phyloP scores from a whole-genome alignment of 2,888 invertebrate genomes.

The Torymus aiolomorphi region DNA sequence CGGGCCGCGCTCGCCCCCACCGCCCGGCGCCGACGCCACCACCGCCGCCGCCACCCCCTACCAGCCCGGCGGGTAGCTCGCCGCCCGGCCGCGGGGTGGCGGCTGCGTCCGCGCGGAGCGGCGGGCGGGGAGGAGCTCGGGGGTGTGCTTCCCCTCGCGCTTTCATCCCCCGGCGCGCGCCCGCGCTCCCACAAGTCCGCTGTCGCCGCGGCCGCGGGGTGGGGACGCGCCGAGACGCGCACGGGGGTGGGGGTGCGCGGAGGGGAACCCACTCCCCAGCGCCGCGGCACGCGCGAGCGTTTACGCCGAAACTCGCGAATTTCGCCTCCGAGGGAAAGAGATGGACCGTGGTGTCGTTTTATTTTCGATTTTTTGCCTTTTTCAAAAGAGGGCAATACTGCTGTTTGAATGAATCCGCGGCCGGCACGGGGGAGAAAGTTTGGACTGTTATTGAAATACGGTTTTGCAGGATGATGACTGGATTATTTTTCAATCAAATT shows the following conservation, averaged over 20 bases:
- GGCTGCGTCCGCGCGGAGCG: background rate
- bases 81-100: conserved; percentile 18
- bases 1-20: conserved; percentile 19
- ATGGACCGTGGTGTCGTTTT: conserved; percentile 5
- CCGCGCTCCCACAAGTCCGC: too few relatives aligned
- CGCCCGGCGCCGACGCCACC: background rate
- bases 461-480: too few relatives aligned
- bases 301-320: conserved; percentile 31
- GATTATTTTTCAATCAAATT: too few relatives aligned
- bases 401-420: too few relatives aligned
- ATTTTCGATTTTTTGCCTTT: conserved; percentile 14
- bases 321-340: background rate
- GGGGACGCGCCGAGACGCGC: conserved; percentile 2
- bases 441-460: too few relatives aligned
- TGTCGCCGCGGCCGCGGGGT: background rate
- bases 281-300: conserved; percentile 35
- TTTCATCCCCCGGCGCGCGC: conserved; percentile 33
- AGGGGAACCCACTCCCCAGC: background rate
- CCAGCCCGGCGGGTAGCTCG: conserved; percentile 6
- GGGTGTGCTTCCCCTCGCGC: conserved; percentile 24
- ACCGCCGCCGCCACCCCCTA: background rate
- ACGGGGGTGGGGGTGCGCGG: background rate
- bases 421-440: too few relatives aligned
- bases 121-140: background rate
- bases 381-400: background rate